A percentile compares a stretch with the other conserved stretches of the same genome.
Conservation (phyloP, 1,140 invertebrate genomes). For the Drosophila obscura region DNA sequence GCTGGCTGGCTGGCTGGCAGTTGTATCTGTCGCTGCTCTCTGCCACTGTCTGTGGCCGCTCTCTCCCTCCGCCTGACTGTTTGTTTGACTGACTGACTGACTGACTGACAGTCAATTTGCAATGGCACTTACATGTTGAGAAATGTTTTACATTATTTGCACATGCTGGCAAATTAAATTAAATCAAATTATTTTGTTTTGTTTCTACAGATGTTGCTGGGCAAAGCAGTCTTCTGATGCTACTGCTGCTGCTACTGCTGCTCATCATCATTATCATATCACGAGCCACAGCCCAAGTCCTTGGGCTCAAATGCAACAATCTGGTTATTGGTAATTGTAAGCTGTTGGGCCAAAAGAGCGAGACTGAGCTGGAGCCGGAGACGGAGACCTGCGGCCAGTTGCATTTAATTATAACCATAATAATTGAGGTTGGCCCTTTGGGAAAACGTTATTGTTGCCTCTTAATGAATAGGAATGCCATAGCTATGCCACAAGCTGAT, state of each 20-base stretch:
- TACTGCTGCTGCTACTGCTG: slow-evolving; percentile 4
- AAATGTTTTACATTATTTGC: slow-evolving; percentile 59
- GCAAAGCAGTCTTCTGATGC: slow-evolving; percentile 1
- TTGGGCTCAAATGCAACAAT: slow-evolving; percentile 42
- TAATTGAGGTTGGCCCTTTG: slow-evolving; percentile 37
- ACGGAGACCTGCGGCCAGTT: slow-evolving; percentile 43
- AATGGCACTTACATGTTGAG: slow-evolving; percentile 39
- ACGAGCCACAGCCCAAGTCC: background rate
- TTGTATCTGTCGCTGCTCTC: slow-evolving; percentile 16
- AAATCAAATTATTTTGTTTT: slow-evolving; percentile 48
- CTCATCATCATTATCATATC: background rate
- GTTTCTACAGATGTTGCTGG: background rate
- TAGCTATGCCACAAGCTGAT: background rate
- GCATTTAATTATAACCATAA: slow-evolving; percentile 43
- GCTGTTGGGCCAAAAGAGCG: slow-evolving; percentile 25
- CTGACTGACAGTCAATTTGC: slow-evolving; percentile 52
- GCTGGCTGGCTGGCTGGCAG: slow-evolving; percentile 1
- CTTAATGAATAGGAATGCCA: slow-evolving; percentile 8
- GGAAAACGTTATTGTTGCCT: slow-evolving; percentile 21
- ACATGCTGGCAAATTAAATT: slow-evolving; percentile 64
- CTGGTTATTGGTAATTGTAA: slow-evolving; percentile 73
- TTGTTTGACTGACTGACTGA: too few relatives aligned
- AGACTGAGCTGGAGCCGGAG: background rate
- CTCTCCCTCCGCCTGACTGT: too few relatives aligned
- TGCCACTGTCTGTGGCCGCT: slow-evolving; percentile 26